Evolutionary conservation across 2,797 vertebrate genomes (phyloP).

Genomic region (Psittacula derbiana): DNA sequence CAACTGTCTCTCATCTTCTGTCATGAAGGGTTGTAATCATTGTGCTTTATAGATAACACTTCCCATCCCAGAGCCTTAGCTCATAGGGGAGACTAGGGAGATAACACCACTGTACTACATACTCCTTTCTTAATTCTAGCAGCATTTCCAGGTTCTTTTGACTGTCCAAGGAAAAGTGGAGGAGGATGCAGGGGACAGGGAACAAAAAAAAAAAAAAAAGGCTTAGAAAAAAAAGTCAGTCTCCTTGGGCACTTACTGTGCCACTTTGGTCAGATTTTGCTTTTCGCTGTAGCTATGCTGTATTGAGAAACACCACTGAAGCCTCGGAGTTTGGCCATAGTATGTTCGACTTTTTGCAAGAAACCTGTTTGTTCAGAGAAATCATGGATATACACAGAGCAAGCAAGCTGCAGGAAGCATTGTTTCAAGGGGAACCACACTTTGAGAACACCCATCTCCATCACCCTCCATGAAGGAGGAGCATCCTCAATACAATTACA

Average conservation of each 20-base stretch:
- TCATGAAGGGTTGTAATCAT: not conserved
- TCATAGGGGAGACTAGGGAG: not conserved
- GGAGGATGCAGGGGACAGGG: fast-evolving
- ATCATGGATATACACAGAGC: not conserved
- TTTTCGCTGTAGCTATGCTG: not conserved
- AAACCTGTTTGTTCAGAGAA: not conserved
- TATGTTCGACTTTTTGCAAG: not conserved
- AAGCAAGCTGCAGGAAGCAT: not conserved
- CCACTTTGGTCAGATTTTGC: not conserved
- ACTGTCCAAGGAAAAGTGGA: not conserved
- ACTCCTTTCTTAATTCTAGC: not conserved
- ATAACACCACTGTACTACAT: not conserved
- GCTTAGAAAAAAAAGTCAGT: not conserved
- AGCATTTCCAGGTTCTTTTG: not conserved
- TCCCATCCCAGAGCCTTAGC: not conserved
- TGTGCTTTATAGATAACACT: not conserved
- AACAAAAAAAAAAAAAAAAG: not conserved
- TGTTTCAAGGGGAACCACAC: not conserved
- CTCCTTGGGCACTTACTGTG: not conserved
- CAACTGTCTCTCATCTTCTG: not conserved
- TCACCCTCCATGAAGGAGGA: not conserved
- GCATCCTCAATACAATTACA: not conserved
- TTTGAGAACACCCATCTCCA: not conserved
- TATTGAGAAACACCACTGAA: not conserved
- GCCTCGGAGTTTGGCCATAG: not conserved